Percentiles rank a stretch among this genome's conserved stretches.
Evolutionary conservation across 2,888 invertebrate genomes (phyloP).

Genomic region (Anodontia alba): DNA sequence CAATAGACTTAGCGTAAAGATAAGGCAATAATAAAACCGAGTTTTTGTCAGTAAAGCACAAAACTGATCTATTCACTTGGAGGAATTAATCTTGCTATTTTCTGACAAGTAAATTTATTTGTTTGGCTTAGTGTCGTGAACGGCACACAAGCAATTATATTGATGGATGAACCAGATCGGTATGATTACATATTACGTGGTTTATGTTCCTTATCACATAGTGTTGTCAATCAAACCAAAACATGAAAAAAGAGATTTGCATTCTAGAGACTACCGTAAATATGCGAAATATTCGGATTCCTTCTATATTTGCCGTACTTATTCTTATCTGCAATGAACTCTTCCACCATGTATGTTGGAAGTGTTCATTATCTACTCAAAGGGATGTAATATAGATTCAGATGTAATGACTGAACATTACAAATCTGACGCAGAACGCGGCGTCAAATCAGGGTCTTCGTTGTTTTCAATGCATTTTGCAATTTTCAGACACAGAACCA

Average conservation of each 20-base stretch:
- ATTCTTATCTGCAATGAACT: no score
- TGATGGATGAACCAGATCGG: slow-evolving; percentile 21
- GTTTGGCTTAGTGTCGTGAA: slow-evolving; percentile 19
- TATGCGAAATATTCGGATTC: no score
- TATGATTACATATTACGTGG: slow-evolving; percentile 11
- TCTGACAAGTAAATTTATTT: slow-evolving; percentile 19
- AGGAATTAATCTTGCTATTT: slow-evolving; percentile 18
- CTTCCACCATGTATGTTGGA: no score
- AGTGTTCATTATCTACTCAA: no score
- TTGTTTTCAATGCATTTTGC: no score
- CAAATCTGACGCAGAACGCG: no score
- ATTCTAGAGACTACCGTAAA: background rate
- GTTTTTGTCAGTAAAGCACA: background rate
- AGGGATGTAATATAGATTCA: no score
- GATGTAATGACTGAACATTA: no score
- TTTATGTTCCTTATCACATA: slow-evolving; percentile 21
- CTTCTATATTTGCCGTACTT: no score
- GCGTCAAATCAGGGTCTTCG: no score
- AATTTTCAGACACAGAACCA: no score
- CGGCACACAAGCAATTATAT: slow-evolving; percentile 15
- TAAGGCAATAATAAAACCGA: slow-evolving; percentile 17
- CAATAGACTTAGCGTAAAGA: slow-evolving; percentile 8
- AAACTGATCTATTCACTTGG: slow-evolving; percentile 16
- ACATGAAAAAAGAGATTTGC: slow-evolving; percentile 11
- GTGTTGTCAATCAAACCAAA: slow-evolving; percentile 1